Evolutionary conservation across 2,113 vertebrate genomes (phyloP).

Genomic region (Strix uralensis): DNA sequence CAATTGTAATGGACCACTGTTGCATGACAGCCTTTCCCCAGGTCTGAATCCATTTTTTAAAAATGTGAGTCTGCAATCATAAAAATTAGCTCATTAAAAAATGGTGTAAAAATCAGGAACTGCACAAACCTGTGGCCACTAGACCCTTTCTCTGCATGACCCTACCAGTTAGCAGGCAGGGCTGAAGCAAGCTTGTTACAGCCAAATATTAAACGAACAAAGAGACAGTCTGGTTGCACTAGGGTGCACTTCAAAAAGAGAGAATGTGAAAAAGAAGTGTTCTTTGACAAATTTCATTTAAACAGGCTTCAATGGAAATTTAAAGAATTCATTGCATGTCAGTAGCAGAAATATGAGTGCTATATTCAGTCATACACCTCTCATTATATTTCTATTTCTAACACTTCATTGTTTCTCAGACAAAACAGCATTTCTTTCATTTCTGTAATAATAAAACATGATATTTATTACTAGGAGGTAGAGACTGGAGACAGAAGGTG

Average conservation of each 20-base stretch:
- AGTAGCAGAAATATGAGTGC: background rate
- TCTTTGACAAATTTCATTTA: constrained; percentile 6
- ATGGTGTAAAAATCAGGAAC: background rate
- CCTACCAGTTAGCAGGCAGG: background rate
- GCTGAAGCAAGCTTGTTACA: background rate
- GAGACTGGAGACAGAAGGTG: background rate
- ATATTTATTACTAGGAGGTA: constrained; percentile 20
- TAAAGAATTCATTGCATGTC: background rate
- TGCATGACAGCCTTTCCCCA: background rate
- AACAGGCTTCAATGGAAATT: background rate
- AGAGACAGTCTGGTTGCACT: background rate
- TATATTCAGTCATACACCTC: background rate
- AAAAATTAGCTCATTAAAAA: constrained; percentile 30
- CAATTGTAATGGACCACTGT: background rate
- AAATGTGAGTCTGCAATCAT: background rate
- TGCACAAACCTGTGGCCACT: background rate
- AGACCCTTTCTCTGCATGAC: background rate
- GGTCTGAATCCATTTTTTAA: background rate
- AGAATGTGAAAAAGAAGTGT: constrained; percentile 1
- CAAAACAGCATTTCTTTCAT: constrained; percentile 26
- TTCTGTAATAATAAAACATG: constrained; percentile 20
- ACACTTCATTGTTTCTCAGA: constrained; percentile 30
- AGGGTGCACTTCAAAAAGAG: background rate
- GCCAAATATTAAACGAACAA: background rate
- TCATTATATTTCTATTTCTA: constrained; percentile 36